These are phyloP conservation scores for Nerophis ophidion DNA, from an alignment of 2,113 vertebrate genomes.

Conservation along the genomic window DNA sequence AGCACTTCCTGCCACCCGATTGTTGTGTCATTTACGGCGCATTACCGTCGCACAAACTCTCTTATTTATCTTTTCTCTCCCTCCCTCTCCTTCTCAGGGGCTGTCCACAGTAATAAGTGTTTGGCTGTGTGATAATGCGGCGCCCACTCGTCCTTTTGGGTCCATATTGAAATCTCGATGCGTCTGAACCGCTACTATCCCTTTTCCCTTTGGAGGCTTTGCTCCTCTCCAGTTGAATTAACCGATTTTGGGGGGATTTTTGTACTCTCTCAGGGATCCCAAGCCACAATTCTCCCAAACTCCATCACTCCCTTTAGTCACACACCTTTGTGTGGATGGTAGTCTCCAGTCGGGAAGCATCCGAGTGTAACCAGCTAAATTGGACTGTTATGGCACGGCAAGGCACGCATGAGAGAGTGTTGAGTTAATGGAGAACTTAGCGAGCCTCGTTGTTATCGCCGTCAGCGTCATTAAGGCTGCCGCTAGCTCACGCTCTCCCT, in stretches of 20 bases:
- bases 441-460: slow-evolving; percentile 56
- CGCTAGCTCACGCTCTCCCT: slow-evolving; percentile 21
- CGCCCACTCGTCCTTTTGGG: slow-evolving; percentile 42
- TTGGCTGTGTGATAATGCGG: slow-evolving; percentile 46
- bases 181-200: slow-evolving; percentile 55
- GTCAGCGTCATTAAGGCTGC: slow-evolving; percentile 54
- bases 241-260: slow-evolving; percentile 12
- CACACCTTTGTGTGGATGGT: slow-evolving; percentile 20
- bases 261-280: slow-evolving; percentile 33
- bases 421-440: slow-evolving; percentile 67
- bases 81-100: slow-evolving; percentile 36
- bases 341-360: slow-evolving; percentile 50
- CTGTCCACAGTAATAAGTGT: slow-evolving; percentile 57
- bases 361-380: slow-evolving; percentile 64
- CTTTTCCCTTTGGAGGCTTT: slow-evolving; percentile 43
- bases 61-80: slow-evolving; percentile 35
- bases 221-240: slow-evolving; percentile 48
- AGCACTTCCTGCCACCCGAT: slow-evolving; percentile 31
- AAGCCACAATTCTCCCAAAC: slow-evolving; percentile 18
- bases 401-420: slow-evolving; percentile 59
- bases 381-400: slow-evolving; percentile 57
- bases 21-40: slow-evolving; percentile 50
- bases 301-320: slow-evolving; percentile 17
- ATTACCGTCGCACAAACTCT: slow-evolving; percentile 26
- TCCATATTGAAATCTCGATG: slow-evolving; percentile 55